Evolutionary conservation across 2,888 invertebrate genomes (phyloP).

Genomic region (Volucella zonaria): DNA sequence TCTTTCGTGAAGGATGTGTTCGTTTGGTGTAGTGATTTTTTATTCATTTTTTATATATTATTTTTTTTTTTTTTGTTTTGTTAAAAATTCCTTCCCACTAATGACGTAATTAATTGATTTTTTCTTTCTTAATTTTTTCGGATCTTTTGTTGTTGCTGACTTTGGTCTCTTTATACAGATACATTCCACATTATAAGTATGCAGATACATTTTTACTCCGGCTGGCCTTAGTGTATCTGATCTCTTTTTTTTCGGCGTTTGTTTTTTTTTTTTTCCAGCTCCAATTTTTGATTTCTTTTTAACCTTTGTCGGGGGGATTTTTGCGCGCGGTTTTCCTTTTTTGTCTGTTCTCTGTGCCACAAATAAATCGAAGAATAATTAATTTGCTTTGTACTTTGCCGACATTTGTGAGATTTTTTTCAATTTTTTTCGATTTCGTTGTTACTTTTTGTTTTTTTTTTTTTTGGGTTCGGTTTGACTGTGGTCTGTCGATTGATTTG

Average conservation of each 20-base stretch:
- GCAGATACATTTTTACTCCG: conserved; percentile 16
- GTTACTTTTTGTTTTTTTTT: neutral
- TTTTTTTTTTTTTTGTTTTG: conserved; percentile 10
- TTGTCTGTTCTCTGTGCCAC: conserved; percentile 11
- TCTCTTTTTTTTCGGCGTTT: conserved; percentile 52
- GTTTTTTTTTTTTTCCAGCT: conserved; percentile 10
- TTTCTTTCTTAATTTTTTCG: conserved; percentile 13
- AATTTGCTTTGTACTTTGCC: conserved; percentile 61
- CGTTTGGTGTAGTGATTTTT: conserved; percentile 9
- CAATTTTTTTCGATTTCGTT: no score
- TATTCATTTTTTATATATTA: no score
- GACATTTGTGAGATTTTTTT: conserved; percentile 3
- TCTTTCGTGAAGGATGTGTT: conserved; percentile 64
- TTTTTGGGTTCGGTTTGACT: neutral
- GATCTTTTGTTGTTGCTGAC: no score
- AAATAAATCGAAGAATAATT: conserved; percentile 66
- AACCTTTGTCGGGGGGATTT: conserved; percentile 62
- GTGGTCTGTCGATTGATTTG: conserved; percentile 27
- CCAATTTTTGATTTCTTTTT: conserved; percentile 52
- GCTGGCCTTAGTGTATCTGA: conserved; percentile 1
- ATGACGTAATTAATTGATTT: conserved; percentile 72
- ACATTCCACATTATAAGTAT: conserved; percentile 14
- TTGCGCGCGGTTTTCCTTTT: neutral
- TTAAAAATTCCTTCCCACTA: conserved; percentile 58
- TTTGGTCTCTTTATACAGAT: neutral